Evolutionary conservation across 2,888 invertebrate species (phyloP), one percentile per base, ranked within the genome.

Genomic region (Folsomia candida): DNA sequence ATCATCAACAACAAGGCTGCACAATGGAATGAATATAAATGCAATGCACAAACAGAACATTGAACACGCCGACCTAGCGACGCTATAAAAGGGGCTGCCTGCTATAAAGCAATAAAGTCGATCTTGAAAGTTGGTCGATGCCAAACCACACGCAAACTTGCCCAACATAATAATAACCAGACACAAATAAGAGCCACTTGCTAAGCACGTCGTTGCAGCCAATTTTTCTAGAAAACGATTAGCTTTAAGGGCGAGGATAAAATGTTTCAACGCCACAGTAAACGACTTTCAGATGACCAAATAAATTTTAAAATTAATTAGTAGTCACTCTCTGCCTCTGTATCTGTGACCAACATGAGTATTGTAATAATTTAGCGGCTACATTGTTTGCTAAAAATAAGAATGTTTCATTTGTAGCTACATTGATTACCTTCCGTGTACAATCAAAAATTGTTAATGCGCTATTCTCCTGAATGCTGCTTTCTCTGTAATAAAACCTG

Each of bases 81-180:
- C 6, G 37, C 54, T 54, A 6, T 54, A 54, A 20, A 54, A 37
- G 37, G 14, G 37, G 37, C 37, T 37, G 37, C 37, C 37, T 37
- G 54, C 22, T n/a, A 54, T 54, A 54, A 54, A 54, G 22, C 54
- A 54, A 54, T 54, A 54, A 54, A 54, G 22, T 54, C 54, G 54
- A 54, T 54, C 22, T 54, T 54, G 54, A 22, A 54, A 54, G 4
- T 54, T 54, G 54, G 37, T 37, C 37, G 37, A 37, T 37, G 37
- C 37, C 37, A 37, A 37, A 37, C 37, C 37, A 37, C 37, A 37
- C 37, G 37, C 37, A 37, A 37, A 37, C 37, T 37, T 37, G 37
- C 14, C 37, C 37, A 37, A 37, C 37, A 37, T 37, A 37, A 14
- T 37, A 37, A 37, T 37, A 37, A 37, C 37, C 6, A 37, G 14